Conservation (phyloP, 2,888 invertebrate species). For the Nomada ruficornis region DNA sequence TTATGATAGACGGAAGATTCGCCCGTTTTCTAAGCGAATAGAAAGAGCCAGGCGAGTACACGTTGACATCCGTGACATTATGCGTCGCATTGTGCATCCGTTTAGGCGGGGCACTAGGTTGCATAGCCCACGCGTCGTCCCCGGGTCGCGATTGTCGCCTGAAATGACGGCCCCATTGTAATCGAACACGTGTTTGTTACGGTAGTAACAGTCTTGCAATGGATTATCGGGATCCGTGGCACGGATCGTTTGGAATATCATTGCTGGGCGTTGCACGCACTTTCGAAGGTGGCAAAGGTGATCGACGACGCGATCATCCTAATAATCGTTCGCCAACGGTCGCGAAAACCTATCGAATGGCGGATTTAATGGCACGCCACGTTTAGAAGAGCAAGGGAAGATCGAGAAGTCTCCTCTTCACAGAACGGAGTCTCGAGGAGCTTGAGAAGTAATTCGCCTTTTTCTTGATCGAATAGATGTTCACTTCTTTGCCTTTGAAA, state of each 20-base stretch:
- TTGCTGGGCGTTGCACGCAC: slow-evolving; percentile 66
- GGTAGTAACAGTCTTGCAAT: slow-evolving; percentile 68
- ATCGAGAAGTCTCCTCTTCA: neutral
- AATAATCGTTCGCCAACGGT: slow-evolving; percentile 36
- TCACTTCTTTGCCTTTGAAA: neutral
- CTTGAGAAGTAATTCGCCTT: neutral
- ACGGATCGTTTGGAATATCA: slow-evolving; percentile 73
- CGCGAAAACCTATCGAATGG: slow-evolving; percentile 8
- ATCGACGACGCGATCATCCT: slow-evolving; percentile 50
- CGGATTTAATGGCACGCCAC: slow-evolving; percentile 36
- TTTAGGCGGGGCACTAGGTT: slow-evolving; percentile 75
- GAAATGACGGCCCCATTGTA: slow-evolving; percentile 72
- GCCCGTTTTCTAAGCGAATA: neutral
- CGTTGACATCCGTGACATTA: slow-evolving; percentile 44
- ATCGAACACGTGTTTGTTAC: slow-evolving; percentile 47
- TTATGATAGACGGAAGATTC: slow-evolving; percentile 37
- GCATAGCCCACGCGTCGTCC: slow-evolving; percentile 77
- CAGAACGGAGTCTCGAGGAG: too few species aligned
- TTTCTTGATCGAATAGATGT: neutral
- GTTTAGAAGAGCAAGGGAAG: slow-evolving; percentile 14
- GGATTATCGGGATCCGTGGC: slow-evolving; percentile 72
- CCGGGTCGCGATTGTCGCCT: slow-evolving; percentile 61
- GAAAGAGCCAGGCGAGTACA: slow-evolving; percentile 20
- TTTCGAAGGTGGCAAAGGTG: slow-evolving; percentile 68
- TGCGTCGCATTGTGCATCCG: slow-evolving; percentile 67